Evolutionary conservation across 2,113 vertebrate genomes (phyloP), one percentile per base, ranked within the genome.

Genomic region (Ictalurus furcatus): DNA sequence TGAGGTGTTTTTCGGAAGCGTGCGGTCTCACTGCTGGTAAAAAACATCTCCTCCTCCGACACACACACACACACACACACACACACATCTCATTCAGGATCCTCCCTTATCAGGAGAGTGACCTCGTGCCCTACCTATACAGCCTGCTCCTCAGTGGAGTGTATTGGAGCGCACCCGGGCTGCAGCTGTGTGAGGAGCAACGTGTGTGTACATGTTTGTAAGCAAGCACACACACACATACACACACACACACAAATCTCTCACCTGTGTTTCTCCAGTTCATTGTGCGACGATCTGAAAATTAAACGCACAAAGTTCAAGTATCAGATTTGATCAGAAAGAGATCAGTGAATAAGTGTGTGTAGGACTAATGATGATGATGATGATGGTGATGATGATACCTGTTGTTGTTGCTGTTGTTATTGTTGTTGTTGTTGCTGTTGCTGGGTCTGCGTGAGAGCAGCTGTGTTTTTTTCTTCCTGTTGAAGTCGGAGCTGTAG

Each of bases 221-320:
- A 61, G 25, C 67, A 30, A 13, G 1, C 12, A 4, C 65, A 4
- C 0, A 13, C 28, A 13, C 65, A 30, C 65, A 74, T 34, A 40
- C 67, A 34, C 67, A 34, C 30, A 6, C 4, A 52, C 48, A 52
- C 48, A 52, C 48, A 17, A 3, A 28, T 48, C 79, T 17, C 97
- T 97, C 95, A 99, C 98, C 98, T 98, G 96, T 99, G 98, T 95
- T 99, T 99, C 96, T 99, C 98, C 96, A 99, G 96, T 93, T 99
- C 98, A 0, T 99, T 99, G 96, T 99, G 98, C 88, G 98, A 99
- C 76, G 98, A 99, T 96, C 98, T 99, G 95, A 94, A 93, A 95
- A 2, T 58, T 37, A 86, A 88, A 92, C 71, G 92, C 78, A 92
- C 78, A 93, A 67, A 89, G 76, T 48, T 79, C 6, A 81, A 54